A percentile compares a stretch with the other conserved stretches of the same genome.
phyloP scores from a whole-genome alignment of 2,888 invertebrate species.

The Dioctria linearis region DNA sequence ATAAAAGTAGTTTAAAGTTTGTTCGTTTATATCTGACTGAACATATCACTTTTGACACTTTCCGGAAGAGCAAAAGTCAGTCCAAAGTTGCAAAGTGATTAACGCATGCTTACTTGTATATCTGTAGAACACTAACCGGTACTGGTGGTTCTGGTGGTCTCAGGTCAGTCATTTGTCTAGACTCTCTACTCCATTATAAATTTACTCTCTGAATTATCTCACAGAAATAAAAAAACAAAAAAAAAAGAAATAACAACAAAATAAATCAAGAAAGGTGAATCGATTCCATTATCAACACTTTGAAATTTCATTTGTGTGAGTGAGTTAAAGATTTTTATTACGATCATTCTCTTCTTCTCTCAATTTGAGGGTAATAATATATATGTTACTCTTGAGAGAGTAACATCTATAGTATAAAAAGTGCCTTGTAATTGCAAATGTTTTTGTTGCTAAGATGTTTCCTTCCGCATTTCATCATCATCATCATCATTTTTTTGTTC shows the following conservation, averaged over 20 bases:
- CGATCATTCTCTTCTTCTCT: slow-evolving; percentile 5
- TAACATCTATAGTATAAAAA: slow-evolving; percentile 22
- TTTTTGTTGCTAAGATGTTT: slow-evolving; percentile 37
- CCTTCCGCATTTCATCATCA: slow-evolving; percentile 50
- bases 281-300: no score
- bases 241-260: no score
- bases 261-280: no score
- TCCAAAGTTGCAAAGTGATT: slow-evolving; percentile 40
- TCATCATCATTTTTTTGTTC: slow-evolving; percentile 7
- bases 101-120: slow-evolving; percentile 24
- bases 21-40: slow-evolving; percentile 13
- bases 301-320: neutral
- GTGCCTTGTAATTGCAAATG: slow-evolving; percentile 8
- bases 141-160: neutral
- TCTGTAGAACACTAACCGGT: neutral
- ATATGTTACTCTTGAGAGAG: neutral
- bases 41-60: slow-evolving; percentile 50
- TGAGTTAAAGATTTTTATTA: neutral
- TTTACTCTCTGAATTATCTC: neutral
- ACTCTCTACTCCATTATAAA: neutral
- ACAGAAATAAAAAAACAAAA: no score
- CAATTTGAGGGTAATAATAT: neutral
- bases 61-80: slow-evolving; percentile 39
- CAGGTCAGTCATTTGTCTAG: no score
- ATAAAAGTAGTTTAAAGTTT: slow-evolving; percentile 43